Evolutionary conservation across 1,140 invertebrate genomes (phyloP).

Genomic region (Drosophila prosaltans): DNA sequence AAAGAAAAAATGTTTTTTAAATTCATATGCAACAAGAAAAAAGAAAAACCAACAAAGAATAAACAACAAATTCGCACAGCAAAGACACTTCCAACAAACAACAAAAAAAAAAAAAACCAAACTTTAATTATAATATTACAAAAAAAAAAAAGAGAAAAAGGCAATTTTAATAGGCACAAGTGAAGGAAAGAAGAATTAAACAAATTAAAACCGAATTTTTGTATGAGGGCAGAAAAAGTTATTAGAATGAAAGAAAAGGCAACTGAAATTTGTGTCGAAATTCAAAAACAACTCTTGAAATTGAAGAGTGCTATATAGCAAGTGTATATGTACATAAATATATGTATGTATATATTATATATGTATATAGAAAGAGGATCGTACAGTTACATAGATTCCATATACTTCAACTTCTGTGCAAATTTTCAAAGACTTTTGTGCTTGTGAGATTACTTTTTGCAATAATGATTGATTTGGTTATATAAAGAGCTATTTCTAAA

Average conservation of each 20-base stretch:
- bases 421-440: no score
- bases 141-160: constrained; percentile 28
- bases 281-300: constrained; percentile 1
- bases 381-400: not conserved
- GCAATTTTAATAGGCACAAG: constrained; percentile 74
- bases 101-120: constrained; percentile 37
- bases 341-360: not conserved
- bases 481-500: no score
- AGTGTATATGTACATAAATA: not conserved
- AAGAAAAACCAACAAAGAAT: constrained; percentile 40
- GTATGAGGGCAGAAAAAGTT: constrained; percentile 29
- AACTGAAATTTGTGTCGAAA: constrained; percentile 10
- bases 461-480: not conserved
- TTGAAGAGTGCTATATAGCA: constrained; percentile 15
- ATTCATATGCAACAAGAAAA: constrained; percentile 70
- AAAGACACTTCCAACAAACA: constrained; percentile 74
- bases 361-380: not conserved
- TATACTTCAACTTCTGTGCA: no score
- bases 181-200: constrained; percentile 21
- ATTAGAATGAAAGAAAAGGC: constrained; percentile 18
- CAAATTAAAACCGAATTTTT: constrained; percentile 78
- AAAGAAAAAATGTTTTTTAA: constrained; percentile 70
- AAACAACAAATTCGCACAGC: constrained; percentile 74
- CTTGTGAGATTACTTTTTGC: not conserved
- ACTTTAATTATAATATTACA: constrained; percentile 2